These are phyloP conservation scores for Physeter macrocephalus DNA, from an alignment of 2,113 vertebrate species.

Conservation along the genomic window DNA sequence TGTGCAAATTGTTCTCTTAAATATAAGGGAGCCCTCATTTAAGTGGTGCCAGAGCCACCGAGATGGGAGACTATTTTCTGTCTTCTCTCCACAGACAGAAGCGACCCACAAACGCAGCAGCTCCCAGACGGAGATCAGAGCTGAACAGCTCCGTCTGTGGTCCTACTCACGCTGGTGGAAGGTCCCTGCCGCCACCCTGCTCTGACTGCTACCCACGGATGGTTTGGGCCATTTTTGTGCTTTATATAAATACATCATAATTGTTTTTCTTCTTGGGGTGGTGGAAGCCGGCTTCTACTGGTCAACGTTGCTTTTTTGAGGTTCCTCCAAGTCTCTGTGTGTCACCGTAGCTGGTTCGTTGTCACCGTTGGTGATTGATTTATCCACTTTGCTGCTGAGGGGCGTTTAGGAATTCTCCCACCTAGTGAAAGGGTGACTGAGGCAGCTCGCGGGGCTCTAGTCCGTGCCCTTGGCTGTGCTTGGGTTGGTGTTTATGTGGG, in stretches of 20 bases:
- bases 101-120: neutral
- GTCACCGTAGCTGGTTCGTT: fast-evolving
- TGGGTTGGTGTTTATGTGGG: neutral
- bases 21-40: too few relatives aligned
- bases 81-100: neutral
- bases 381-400: fast-evolving
- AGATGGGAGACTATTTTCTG: neutral
- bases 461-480: neutral
- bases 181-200: neutral
- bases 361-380: fast-evolving
- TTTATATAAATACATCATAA: neutral
- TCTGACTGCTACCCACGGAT: neutral
- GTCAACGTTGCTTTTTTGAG: neutral
- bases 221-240: neutral
- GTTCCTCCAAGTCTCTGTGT: fast-evolving
- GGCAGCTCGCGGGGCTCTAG: neutral
- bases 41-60: neutral
- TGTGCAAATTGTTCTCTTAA: neutral
- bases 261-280: too few relatives aligned
- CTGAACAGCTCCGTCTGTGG: neutral
- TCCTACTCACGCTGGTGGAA: neutral
- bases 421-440: neutral
- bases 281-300: neutral
- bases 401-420: too few relatives aligned
- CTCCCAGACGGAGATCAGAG: neutral